Evolutionary conservation across 1,140 invertebrate species (phyloP), one percentile per base, ranked within the genome.

Genomic region (Apis florea): DNA sequence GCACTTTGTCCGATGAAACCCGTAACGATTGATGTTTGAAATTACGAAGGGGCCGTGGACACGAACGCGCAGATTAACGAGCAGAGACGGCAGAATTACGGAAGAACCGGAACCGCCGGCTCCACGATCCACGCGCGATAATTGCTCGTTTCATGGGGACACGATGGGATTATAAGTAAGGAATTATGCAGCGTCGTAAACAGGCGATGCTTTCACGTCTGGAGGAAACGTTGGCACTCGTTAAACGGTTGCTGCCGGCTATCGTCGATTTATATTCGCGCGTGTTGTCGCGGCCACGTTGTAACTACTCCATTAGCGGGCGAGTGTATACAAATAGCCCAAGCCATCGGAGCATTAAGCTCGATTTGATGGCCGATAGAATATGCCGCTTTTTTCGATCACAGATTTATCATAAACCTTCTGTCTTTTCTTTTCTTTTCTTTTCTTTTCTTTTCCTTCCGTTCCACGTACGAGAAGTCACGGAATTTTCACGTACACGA

Each of bases 181-280:
- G 64, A 87, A 87, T 88, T 88, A 87, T 15, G 61, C 47, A 51
- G 49, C 59, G 75, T 85, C 79, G 75, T 87, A 88, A 88, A 88
- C 66, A 40, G 82, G 59, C 73, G 54, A 40, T 53, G 74, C 63
- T 81, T 58, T 83, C 72, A 47, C 70, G 61, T 21, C 31, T 40
- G 31, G 21, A 58, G 24, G 17, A n/a, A 75, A 63, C 56, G 61
- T 40, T 24, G 19, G 71, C 58, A 56, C 77, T 87, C 85, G 82
- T 86, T 87, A 82, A 63, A 84, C 64, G 59, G n/a, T 26, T 31
- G 54, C 69, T 21, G 68, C 70, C 64, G n/a, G 4, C 19, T n/a
- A 67, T 49, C 61, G 31, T 56, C 79, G 75, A 84, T 87, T 87
- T 84, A 81, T 84, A 81, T 74, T 87, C 71, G 53, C 66, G 71